phyloP scores from a whole-genome alignment of 2,888 invertebrate species.

The Pandemis corylana region DNA sequence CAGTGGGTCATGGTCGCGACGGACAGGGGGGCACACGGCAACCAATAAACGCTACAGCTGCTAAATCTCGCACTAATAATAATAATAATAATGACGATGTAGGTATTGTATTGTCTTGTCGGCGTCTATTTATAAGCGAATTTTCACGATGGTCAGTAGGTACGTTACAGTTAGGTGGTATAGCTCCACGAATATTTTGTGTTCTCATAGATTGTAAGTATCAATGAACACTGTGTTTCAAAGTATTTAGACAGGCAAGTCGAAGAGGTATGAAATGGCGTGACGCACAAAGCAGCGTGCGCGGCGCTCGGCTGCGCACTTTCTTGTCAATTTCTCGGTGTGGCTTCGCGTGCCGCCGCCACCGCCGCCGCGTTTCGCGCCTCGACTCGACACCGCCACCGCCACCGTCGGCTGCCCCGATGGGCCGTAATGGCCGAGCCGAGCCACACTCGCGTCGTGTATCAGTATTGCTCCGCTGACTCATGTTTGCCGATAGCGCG shows the following conservation, averaged over 20 bases:
- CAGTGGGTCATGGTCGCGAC: conserved; percentile 30
- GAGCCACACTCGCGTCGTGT: neutral
- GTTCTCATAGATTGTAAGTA: no score
- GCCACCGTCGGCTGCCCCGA: neutral
- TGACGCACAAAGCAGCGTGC: neutral
- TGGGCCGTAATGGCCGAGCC: no score
- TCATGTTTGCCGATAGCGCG: neutral
- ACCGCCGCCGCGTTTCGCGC: conserved; percentile 18
- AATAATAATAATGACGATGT: neutral
- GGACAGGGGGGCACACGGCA: neutral
- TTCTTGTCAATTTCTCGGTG: conserved; percentile 30
- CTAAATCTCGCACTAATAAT: neutral
- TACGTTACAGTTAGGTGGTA: no score
- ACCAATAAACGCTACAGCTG: conserved; percentile 12
- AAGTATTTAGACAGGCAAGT: neutral
- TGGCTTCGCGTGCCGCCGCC: conserved; percentile 21
- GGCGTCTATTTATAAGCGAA: neutral
- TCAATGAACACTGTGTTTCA: neutral
- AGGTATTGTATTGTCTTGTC: neutral
- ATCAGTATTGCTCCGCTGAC: no score
- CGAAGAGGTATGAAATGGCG: conserved; percentile 3
- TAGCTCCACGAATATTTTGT: no score
- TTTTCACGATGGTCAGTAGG: no score
- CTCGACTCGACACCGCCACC: neutral
- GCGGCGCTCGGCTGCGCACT: conserved; percentile 15